phyloP scores from a whole-genome alignment of 1,140 invertebrate species.

The Stegodyphus dumicola region DNA sequence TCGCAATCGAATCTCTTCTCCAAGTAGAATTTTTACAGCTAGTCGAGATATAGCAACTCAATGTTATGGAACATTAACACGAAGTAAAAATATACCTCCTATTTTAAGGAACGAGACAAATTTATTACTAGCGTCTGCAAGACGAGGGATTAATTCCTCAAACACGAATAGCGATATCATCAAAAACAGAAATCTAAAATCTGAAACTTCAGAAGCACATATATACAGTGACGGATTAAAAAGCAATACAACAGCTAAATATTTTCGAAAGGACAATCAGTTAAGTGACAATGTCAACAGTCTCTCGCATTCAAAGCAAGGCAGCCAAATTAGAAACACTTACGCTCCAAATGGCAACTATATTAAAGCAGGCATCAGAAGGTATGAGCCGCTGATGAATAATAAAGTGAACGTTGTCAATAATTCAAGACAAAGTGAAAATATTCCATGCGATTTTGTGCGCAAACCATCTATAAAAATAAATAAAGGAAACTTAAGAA shows the following conservation, averaged over 20 bases:
- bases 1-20: not conserved
- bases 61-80: conserved; percentile 35
- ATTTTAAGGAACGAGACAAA: too few species aligned
- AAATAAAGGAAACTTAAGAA: not conserved
- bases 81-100: not conserved
- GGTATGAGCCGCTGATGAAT: conserved; percentile 6
- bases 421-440: conserved; percentile 25
- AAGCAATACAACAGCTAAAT: not conserved
- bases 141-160: too few species aligned
- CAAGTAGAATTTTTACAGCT: conserved; percentile 21
- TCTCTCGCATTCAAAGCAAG: not conserved
- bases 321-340: not conserved
- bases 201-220: too few species aligned
- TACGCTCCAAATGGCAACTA: not conserved
- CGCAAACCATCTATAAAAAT: not conserved
- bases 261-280: not conserved
- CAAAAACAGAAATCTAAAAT: too few species aligned
- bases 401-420: not conserved
- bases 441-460: not conserved
- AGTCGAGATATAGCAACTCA: conserved; percentile 44
- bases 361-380: conserved; percentile 2
- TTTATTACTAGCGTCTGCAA: too few species aligned
- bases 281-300: not conserved
- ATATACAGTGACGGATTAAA: too few species aligned
- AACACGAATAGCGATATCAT: too few species aligned